phyloP scores from a whole-genome alignment of 1,140 invertebrate species.

The Drosophila sulfurigaster region DNA sequence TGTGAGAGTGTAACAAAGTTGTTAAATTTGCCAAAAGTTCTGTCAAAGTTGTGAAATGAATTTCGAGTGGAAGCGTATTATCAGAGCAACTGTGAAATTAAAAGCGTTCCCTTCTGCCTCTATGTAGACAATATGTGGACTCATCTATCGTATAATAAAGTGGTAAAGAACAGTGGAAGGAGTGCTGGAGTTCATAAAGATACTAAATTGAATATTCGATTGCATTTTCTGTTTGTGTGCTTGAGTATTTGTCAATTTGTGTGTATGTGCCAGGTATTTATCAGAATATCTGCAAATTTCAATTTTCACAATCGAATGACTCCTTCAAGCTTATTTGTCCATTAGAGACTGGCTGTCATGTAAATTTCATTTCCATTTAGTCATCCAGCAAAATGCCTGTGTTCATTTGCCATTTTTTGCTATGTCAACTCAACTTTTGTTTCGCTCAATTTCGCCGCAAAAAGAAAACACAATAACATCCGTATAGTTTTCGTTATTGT shows the following conservation, averaged over 20 bases:
- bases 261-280: conserved; percentile 44
- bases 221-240: background rate
- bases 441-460: conserved; percentile 50
- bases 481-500: conserved; percentile 35
- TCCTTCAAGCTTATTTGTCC: conserved; percentile 56
- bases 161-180: conserved; percentile 19
- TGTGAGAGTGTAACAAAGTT: conserved; percentile 22
- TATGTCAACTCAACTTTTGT: conserved; percentile 22
- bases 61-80: conserved; percentile 62
- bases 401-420: conserved; percentile 44
- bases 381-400: conserved; percentile 15
- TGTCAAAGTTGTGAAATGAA: conserved; percentile 71
- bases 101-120: conserved; percentile 53
- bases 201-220: conserved; percentile 45
- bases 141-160: background rate
- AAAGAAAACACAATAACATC: background rate
- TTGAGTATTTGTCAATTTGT: background rate
- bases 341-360: conserved; percentile 61
- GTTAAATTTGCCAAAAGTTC: conserved; percentile 45
- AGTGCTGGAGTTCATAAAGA: conserved; percentile 6
- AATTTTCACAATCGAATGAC: conserved; percentile 73
- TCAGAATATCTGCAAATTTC: conserved; percentile 66
- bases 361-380: conserved; percentile 44
- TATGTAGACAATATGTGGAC: background rate
- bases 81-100: conserved; percentile 77